Percentiles rank a stretch among this genome's conserved stretches.
These are phyloP conservation scores for Gavialis gangeticus DNA, from an alignment of 2,113 vertebrate genomes.

Conservation along the genomic window DNA sequence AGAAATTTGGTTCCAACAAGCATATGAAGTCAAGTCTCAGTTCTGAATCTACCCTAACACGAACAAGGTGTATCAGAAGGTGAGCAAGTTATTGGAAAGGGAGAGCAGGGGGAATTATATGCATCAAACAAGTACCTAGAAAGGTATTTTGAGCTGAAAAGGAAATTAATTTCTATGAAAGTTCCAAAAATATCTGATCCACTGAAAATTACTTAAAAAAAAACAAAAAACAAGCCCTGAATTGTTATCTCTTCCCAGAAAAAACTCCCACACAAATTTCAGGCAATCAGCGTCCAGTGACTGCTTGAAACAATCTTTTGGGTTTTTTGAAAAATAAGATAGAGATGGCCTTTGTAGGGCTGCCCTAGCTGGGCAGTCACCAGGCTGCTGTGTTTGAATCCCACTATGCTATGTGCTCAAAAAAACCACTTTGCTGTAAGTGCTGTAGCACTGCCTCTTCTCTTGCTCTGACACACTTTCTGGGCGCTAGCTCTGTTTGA, in stretches of 20 bases:
- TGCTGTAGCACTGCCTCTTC: background rate
- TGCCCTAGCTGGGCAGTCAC: background rate
- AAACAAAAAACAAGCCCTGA: background rate
- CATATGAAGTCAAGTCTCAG: background rate
- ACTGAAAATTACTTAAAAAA: background rate
- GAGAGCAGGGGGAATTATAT: background rate
- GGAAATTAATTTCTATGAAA: background rate
- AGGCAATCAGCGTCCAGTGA: background rate
- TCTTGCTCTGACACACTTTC: background rate
- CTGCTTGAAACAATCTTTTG: background rate
- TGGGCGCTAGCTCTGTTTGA: background rate
- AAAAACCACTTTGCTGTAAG: background rate
- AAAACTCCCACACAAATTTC: background rate
- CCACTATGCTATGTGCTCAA: background rate
- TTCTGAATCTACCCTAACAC: background rate
- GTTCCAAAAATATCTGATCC: background rate
- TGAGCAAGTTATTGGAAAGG: background rate
- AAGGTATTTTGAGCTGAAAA: background rate
- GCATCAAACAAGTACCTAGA: background rate
- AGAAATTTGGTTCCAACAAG: background rate
- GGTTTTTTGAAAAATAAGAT: background rate
- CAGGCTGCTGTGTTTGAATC: background rate
- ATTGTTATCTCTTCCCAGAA: background rate
- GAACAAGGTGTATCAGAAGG: slow-evolving; percentile 14
- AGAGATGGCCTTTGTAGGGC: background rate